These are phyloP conservation scores for Drosophila prostipennis DNA, from an alignment of 2,888 invertebrate genomes.

Conservation along the genomic window DNA sequence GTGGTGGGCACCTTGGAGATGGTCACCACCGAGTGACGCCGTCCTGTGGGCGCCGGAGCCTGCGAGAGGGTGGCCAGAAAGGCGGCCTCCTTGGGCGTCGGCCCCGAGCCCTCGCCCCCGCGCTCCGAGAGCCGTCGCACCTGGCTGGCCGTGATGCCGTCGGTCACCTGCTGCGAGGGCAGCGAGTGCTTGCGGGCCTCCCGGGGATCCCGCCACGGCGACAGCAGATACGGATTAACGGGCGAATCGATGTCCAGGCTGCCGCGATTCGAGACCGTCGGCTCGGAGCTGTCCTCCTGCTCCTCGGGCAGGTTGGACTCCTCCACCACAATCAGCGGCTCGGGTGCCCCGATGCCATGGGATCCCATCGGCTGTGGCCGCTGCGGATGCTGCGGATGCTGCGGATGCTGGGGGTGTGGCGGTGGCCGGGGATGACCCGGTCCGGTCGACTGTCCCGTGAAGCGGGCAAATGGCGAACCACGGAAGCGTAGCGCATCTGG, in stretches of 20 bases:
- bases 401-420: neutral
- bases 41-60: constrained; percentile 89
- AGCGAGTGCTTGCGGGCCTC: constrained; percentile 92
- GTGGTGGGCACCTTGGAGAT: constrained; percentile 92
- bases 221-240: constrained; percentile 91
- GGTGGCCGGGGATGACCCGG: constrained; percentile 38
- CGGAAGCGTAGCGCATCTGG: constrained; percentile 86
- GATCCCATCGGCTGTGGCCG: constrained; percentile 7
- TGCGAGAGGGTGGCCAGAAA: constrained; percentile 93
- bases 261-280: constrained; percentile 86
- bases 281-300: constrained; percentile 85
- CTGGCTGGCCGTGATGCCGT: constrained; percentile 94
- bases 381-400: constrained; percentile 15
- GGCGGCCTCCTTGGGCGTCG: constrained; percentile 91
- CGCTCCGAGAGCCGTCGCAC: constrained; percentile 92
- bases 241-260: constrained; percentile 91
- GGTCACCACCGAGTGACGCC: constrained; percentile 94
- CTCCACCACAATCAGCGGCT: constrained; percentile 93
- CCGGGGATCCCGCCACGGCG: constrained; percentile 91
- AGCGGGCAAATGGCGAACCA: constrained; percentile 88
- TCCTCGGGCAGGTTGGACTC: constrained; percentile 89
- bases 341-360: constrained; percentile 85
- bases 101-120: constrained; percentile 90
- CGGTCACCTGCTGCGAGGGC: constrained; percentile 93
- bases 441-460: constrained; percentile 79